Conservation (phyloP, 2,113 vertebrate species). For the Chaetorhynchus papuensis region DNA sequence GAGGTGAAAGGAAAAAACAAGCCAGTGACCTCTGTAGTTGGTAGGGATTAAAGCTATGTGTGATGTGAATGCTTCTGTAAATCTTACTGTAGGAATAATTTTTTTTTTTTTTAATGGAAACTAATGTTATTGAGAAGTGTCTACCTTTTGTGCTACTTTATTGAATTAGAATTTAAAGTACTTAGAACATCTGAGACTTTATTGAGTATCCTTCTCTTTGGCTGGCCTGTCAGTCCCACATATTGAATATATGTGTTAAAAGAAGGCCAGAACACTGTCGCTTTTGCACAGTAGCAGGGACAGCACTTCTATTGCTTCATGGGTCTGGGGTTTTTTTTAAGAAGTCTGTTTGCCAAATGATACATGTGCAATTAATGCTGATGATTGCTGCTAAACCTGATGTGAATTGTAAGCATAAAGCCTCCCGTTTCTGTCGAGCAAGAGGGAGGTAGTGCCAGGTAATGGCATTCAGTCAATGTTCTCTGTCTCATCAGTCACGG, state of each 20-base stretch:
- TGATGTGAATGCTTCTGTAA: not conserved
- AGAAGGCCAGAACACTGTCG: not conserved
- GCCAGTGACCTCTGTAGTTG: not conserved
- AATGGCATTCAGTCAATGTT: not conserved
- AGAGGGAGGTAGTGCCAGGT: not conserved
- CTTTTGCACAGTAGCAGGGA: not conserved
- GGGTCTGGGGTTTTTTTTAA: not conserved
- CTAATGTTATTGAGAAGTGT: not conserved
- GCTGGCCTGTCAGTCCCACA: not conserved
- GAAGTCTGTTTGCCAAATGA: not conserved
- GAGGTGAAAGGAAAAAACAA: not conserved
- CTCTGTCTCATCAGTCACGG: not conserved
- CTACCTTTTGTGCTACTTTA: not conserved
- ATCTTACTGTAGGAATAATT: not conserved
- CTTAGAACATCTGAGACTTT: not conserved
- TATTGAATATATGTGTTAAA: not conserved
- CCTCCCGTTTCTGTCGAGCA: not conserved
- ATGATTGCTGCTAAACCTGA: not conserved
- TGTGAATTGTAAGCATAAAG: not conserved
- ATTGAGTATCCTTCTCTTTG: not conserved
- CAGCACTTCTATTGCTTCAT: not conserved
- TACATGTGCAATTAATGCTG: not conserved
- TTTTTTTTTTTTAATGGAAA: not conserved
- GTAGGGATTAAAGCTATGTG: not conserved
- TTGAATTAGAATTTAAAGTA: not conserved